Percentiles rank a stretch among this genome's conserved stretches.
These are phyloP conservation scores for Setophaga petechia DNA, from an alignment of 2,113 vertebrate species.

Conservation along the genomic window DNA sequence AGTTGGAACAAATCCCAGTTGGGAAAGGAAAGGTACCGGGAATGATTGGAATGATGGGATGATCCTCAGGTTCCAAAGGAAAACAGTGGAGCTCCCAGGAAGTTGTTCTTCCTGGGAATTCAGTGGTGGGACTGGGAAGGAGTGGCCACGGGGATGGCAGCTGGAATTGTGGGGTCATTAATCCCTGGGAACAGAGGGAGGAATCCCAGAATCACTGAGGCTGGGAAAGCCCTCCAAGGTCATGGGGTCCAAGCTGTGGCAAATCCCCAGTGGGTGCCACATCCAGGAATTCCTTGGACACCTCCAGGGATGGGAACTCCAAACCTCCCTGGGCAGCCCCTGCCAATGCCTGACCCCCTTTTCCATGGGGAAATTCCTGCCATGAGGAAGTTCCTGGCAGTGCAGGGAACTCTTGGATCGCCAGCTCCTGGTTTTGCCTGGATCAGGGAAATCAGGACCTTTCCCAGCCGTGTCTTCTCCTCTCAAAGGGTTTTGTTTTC, in stretches of 20 bases:
- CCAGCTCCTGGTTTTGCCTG: background rate
- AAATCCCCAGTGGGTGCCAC: background rate
- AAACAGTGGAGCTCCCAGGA: background rate
- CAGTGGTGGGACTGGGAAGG: background rate
- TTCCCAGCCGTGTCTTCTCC: background rate
- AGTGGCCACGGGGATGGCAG: fast-evolving
- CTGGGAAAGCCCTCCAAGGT: background rate
- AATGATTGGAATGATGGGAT: background rate
- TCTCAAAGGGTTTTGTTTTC: background rate
- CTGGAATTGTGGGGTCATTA: background rate
- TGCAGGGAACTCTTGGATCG: background rate
- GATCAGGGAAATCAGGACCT: background rate
- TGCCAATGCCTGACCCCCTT: fast-evolving
- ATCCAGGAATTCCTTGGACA: background rate
- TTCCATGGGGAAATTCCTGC: background rate
- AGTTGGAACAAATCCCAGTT: background rate
- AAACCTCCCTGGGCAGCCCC: background rate
- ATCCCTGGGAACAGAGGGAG: background rate
- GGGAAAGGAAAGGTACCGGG: background rate
- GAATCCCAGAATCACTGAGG: background rate
- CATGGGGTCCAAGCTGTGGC: background rate
- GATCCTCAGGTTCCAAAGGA: background rate
- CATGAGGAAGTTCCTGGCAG: background rate
- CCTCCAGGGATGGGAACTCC: background rate
- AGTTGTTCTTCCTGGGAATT: background rate